These are phyloP conservation scores for Mixornis gularis DNA, from an alignment of 2,113 vertebrate genomes.

Conservation along the genomic window DNA sequence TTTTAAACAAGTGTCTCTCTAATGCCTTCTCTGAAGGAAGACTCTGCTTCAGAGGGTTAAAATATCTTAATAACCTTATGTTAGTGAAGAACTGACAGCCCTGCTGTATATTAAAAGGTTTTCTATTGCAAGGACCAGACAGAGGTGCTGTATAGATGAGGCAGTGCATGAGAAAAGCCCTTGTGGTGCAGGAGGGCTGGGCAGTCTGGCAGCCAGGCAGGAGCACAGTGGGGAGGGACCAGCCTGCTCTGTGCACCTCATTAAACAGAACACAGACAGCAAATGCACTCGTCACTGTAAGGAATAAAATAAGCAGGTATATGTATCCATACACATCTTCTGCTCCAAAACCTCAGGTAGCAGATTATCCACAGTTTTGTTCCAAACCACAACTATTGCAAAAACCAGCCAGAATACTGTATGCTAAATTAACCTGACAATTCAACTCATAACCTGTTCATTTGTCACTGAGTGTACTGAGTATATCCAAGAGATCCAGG, in stretches of 20 bases:
- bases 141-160: not conserved
- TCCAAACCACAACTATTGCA: constrained; percentile 30
- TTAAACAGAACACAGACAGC: not conserved
- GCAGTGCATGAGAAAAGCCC: not conserved
- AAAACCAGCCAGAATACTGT: not conserved
- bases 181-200: not conserved
- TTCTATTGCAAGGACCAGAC: not conserved
- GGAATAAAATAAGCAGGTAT: not conserved
- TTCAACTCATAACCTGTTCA: not conserved
- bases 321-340: not conserved
- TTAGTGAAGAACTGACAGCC: not conserved
- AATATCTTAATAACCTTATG: not conserved
- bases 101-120: not conserved
- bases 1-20: not conserved
- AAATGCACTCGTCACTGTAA: not conserved
- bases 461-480: not conserved
- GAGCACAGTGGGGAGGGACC: not conserved
- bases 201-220: not conserved
- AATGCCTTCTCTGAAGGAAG: not conserved
- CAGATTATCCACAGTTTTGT: not conserved
- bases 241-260: not conserved
- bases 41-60: not conserved
- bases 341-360: not conserved
- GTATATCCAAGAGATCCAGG: not conserved
- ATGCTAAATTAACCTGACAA: constrained; percentile 37